These are phyloP conservation scores for Nasonia giraulti DNA, from an alignment of 1,140 invertebrate genomes.

Conservation along the genomic window DNA sequence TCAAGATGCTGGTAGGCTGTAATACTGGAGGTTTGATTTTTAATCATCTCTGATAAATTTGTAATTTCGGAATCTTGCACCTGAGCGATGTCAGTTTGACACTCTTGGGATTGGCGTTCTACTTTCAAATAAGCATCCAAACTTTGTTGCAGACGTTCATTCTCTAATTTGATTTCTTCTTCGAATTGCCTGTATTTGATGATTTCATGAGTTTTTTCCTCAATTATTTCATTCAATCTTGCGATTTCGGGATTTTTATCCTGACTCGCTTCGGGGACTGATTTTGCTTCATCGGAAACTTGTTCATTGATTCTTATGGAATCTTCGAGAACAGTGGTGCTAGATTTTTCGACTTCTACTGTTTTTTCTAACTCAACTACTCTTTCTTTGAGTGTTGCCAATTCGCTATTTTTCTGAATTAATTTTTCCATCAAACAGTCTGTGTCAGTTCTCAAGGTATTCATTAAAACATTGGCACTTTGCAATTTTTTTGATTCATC, in stretches of 20 bases:
- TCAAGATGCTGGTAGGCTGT: conserved; percentile 21
- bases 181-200: conserved; percentile 44
- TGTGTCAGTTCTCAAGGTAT: conserved; percentile 32
- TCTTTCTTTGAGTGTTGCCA: conserved; percentile 44
- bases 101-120: conserved; percentile 43
- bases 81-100: conserved; percentile 20
- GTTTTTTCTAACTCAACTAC: conserved; percentile 40
- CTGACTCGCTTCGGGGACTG: not conserved
- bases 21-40: conserved; percentile 27
- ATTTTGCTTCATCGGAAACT: conserved; percentile 36
- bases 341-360: not conserved
- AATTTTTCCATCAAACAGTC: conserved; percentile 49
- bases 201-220: conserved; percentile 41
- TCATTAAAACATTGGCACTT: not conserved
- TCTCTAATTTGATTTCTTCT: conserved; percentile 31
- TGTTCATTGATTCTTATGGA: conserved; percentile 50
- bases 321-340: not conserved
- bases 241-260: conserved; percentile 42
- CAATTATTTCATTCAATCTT: conserved; percentile 46
- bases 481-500: conserved; percentile 43
- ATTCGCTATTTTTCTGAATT: conserved; percentile 42
- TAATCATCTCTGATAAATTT: conserved; percentile 14
- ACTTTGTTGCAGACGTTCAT: conserved; percentile 29
- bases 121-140: conserved; percentile 6
- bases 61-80: conserved; percentile 34